Conservation (phyloP, 2,888 invertebrate species). For the Achlya flavicornis region DNA sequence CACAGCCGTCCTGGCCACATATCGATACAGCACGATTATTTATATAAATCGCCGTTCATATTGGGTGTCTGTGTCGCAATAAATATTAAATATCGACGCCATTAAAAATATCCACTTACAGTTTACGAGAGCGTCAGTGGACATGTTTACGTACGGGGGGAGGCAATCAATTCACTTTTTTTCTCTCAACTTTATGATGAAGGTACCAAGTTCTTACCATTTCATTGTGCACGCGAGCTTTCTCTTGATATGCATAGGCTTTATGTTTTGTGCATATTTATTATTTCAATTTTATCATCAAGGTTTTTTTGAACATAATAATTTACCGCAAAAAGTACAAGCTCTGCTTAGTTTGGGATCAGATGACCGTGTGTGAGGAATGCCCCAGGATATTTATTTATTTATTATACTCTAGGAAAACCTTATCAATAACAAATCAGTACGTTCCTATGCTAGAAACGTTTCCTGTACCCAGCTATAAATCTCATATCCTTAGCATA, state of each 20-base stretch:
- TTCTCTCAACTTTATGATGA: slow-evolving; percentile 61
- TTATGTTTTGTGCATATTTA: slow-evolving; percentile 30
- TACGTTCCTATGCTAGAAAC: neutral
- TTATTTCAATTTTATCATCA: neutral
- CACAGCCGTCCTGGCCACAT: slow-evolving; percentile 45
- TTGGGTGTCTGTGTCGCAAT: slow-evolving; percentile 81
- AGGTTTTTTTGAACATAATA: neutral
- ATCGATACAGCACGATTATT: slow-evolving; percentile 63
- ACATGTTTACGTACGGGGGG: slow-evolving; percentile 79
- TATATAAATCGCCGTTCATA: slow-evolving; percentile 79
- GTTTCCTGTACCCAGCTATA: neutral
- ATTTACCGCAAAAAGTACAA: too few species aligned
- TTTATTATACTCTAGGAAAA: too few species aligned
- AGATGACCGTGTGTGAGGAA: too few species aligned
- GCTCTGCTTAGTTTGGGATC: too few species aligned
- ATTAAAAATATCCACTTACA: slow-evolving; percentile 83
- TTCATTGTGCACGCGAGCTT: slow-evolving; percentile 59
- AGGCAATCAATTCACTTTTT: slow-evolving; percentile 75
- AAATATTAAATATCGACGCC: slow-evolving; percentile 83
- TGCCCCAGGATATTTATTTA: too few species aligned
- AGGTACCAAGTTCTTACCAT: slow-evolving; percentile 26
- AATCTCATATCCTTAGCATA: neutral
- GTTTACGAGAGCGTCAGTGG: slow-evolving; percentile 77
- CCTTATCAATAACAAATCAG: neutral
- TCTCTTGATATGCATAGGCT: slow-evolving; percentile 55